Percentiles rank a stretch among this genome's conserved stretches.
phyloP scores from a whole-genome alignment of 2,888 invertebrate species.

The Adineta ricciae region DNA sequence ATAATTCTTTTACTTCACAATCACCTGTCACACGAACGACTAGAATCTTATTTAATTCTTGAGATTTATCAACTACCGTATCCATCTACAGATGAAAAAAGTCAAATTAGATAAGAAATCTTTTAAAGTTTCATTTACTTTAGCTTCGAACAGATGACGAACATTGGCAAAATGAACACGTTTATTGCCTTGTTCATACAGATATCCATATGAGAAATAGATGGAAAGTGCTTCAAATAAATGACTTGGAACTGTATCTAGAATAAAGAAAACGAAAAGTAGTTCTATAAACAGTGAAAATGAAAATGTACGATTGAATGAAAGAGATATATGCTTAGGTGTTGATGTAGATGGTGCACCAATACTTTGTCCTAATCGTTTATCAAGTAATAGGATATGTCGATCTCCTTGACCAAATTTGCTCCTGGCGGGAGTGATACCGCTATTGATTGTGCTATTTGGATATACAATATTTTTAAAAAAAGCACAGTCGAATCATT shows the following conservation, averaged over 20 bases:
- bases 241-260: background rate
- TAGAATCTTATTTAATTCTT: background rate
- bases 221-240: background rate
- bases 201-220: background rate
- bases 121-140: background rate
- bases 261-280: background rate
- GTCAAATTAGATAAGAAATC: too few species aligned
- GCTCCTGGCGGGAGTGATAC: too few species aligned
- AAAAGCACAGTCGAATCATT: background rate
- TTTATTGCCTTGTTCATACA: constrained; percentile 5
- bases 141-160: background rate
- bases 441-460: background rate
- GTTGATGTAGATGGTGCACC: background rate
- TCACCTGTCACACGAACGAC: background rate
- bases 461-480: background rate
- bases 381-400: background rate
- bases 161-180: background rate
- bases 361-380: background rate
- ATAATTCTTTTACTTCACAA: background rate
- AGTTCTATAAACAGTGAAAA: too few species aligned
- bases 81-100: background rate
- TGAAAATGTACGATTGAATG: background rate
- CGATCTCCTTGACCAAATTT: background rate
- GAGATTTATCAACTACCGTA: background rate
- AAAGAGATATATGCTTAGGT: background rate